Base-by-base conservation (phyloP, 2,113 vertebrate genomes). In the Perca fluviatilis region DNA sequence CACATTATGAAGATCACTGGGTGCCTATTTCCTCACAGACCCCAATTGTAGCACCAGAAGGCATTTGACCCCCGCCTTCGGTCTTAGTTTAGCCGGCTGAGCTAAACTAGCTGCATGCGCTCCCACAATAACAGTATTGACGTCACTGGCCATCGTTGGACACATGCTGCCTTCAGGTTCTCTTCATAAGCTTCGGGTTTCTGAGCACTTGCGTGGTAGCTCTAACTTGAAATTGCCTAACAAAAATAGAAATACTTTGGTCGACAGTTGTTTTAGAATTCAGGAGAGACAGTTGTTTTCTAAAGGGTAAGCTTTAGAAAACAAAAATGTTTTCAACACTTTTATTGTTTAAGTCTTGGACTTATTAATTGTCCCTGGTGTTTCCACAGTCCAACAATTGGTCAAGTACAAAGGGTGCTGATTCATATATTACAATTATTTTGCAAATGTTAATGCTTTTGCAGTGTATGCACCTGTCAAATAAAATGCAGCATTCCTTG, bases 91-190 rank as follows among this genome's bases (percentile, higher is more conserved):
- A 84, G 83, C 69, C 54, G 64, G 58, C 81, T 87, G 91, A 79
- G 79, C 84, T 92, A 49, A 86, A 93, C 79, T 27, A 71, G 88
- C 90, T 86, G 92, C 92, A 78, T 67, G 91, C 79, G 69, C 87
- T 88, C 93, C 89, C 92, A 93, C 89, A 94, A 95, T 94, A 94
- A 93, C 90, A 89, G 53, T 83, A 70, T 46, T 95, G 94, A 96
- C 95, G 95, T 96, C 95, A 96, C 85, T 80, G 72, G 82, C 72
- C 88, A 87, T 76, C 67, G 1, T 79, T 89, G 75, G 89, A 92
- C 84, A 61, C 62, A 18, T 67, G 94, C 70, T 83, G 84, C 86
- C 21, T 94, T 94, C 88, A 91, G 0, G 87, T 36, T 50, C 76
- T n/a, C 70, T 19, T 46, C 16, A 15, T 9, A 11, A 71, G 6